Conservation (phyloP, 2,888 invertebrate species). For the Melieria omissa region DNA sequence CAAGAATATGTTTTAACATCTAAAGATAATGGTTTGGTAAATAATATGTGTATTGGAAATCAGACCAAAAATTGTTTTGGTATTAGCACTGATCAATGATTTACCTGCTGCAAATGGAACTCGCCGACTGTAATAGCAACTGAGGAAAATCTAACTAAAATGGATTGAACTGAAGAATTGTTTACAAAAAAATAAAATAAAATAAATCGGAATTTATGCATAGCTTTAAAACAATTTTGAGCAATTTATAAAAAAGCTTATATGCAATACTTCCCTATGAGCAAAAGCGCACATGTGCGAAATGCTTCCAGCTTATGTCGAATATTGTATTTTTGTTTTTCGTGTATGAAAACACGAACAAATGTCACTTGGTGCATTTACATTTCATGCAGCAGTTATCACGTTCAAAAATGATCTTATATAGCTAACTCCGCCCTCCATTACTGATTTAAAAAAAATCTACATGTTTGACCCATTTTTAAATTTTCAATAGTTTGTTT, state of each 20-base stretch:
- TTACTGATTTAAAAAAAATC: no score
- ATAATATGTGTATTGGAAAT: neutral
- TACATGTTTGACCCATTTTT: no score
- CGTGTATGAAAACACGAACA: neutral
- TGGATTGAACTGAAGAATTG: no score
- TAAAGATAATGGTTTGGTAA: constrained; percentile 59
- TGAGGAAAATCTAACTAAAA: no score
- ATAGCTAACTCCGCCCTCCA: no score
- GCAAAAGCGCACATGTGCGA: neutral
- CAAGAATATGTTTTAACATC: neutral
- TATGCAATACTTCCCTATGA: no score
- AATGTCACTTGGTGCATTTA: neutral
- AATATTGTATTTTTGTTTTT: neutral
- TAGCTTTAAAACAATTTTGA: constrained; percentile 47
- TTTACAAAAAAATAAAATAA: no score
- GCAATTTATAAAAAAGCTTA: constrained; percentile 19
- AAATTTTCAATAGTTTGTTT: no score
- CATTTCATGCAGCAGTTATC: no score
- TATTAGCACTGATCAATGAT: constrained; percentile 7
- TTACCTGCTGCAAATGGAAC: constrained; percentile 40
- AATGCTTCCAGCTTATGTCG: neutral
- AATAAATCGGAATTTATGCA: neutral
- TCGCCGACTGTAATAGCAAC: no score
- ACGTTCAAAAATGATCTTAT: no score
- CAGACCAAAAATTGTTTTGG: no score